phyloP scores from a whole-genome alignment of 2,888 invertebrate species.

The Aleiodes leptofemur region DNA sequence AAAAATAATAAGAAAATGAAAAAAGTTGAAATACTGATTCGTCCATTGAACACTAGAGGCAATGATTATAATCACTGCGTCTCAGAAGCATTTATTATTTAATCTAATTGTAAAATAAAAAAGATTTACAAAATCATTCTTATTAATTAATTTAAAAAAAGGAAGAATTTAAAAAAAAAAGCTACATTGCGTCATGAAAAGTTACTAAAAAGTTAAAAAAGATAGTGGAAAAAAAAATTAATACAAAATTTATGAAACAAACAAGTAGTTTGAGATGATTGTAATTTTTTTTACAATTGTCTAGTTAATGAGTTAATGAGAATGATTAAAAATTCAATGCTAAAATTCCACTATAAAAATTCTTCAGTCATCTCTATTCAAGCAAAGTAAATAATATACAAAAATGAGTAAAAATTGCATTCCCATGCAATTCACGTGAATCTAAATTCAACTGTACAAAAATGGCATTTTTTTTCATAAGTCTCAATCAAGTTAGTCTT shows the following conservation, averaged over 20 bases:
- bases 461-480: constrained; percentile 52
- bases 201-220: background rate
- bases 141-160: constrained; percentile 1
- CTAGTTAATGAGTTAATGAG: too few relatives aligned
- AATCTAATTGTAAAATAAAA: background rate
- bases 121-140: too few relatives aligned
- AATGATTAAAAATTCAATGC: too few relatives aligned
- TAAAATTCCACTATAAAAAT: too few relatives aligned
- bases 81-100: constrained; percentile 10
- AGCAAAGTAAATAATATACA: background rate
- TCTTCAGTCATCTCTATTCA: constrained; percentile 36
- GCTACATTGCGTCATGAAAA: background rate
- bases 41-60: constrained; percentile 39
- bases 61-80: constrained; percentile 7
- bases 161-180: background rate
- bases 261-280: too few relatives aligned
- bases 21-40: background rate
- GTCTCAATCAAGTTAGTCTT: constrained; percentile 54
- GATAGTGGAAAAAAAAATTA: background rate
- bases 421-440: constrained; percentile 31
- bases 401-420: constrained; percentile 19
- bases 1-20: constrained; percentile 27
- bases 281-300: too few relatives aligned
- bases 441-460: constrained; percentile 47
- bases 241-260: background rate